phyloP scores from a whole-genome alignment of 2,888 invertebrate species.

The Chrysolina americana region DNA sequence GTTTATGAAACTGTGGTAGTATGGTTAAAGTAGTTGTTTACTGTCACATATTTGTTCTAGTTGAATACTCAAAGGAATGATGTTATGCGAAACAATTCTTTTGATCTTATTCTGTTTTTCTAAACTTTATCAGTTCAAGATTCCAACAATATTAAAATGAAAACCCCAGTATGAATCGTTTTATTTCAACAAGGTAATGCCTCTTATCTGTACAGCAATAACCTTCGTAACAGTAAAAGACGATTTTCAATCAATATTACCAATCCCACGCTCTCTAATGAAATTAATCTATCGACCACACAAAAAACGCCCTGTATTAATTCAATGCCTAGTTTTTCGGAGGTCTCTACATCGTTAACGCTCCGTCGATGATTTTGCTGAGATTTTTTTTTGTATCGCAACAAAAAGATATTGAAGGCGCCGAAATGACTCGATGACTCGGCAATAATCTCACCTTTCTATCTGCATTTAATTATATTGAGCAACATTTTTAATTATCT shows the following conservation, averaged over 20 bases:
- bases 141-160: too few relatives aligned
- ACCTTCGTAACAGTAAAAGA: conserved; percentile 7
- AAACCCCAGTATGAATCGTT: too few relatives aligned
- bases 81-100: too few relatives aligned
- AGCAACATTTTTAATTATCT: conserved; percentile 51
- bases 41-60: too few relatives aligned
- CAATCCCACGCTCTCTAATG: conserved; percentile 21
- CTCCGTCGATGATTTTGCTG: conserved; percentile 39
- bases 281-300: conserved; percentile 20
- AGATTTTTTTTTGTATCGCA: conserved; percentile 33
- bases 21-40: too few relatives aligned
- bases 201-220: neutral
- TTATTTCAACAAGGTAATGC: too few relatives aligned
- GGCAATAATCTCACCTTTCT: conserved; percentile 51
- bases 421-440: conserved; percentile 49
- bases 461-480: conserved; percentile 53
- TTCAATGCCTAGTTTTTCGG: conserved; percentile 32
- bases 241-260: conserved; percentile 8
- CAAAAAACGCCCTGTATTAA: conserved; percentile 23
- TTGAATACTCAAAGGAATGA: too few relatives aligned
- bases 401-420: conserved; percentile 43
- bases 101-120: too few relatives aligned
- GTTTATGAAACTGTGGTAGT: too few relatives aligned
- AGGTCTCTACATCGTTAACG: conserved; percentile 42
- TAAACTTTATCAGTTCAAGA: too few relatives aligned